These are phyloP conservation scores for Tetraodon nigroviridis DNA, from an alignment of 2,113 vertebrate genomes.

Conservation along the genomic window DNA sequence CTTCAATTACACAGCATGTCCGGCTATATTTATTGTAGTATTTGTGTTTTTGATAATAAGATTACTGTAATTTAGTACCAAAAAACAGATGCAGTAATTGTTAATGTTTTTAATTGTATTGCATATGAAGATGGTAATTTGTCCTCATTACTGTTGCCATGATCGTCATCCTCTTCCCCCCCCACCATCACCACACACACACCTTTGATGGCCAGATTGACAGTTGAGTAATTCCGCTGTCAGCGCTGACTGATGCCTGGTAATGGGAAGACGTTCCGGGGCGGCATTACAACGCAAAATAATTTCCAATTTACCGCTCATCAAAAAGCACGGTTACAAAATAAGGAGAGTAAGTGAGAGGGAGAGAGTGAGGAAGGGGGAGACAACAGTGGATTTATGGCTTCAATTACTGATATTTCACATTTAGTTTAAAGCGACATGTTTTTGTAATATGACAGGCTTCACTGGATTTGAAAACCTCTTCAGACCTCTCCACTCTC, in stretches of 20 bases:
- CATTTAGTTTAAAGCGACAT: constrained; percentile 93
- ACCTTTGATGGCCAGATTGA: constrained; percentile 80
- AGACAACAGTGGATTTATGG: constrained; percentile 87
- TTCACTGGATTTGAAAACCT: constrained; percentile 82
- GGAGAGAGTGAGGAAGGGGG: constrained; percentile 60
- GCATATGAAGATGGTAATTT: too few species aligned
- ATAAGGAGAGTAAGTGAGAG: constrained; percentile 31
- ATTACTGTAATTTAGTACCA: too few species aligned
- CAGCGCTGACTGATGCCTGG: constrained; percentile 82
- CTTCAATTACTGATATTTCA: constrained; percentile 95
- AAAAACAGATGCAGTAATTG: too few species aligned
- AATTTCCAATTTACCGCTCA: constrained; percentile 92
- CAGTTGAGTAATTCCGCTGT: constrained; percentile 84
- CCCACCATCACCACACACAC: constrained; percentile 34
- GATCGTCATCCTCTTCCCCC: background rate
- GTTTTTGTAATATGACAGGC: constrained; percentile 92
- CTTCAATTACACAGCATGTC: too few species aligned
- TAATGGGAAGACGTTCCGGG: constrained; percentile 85
- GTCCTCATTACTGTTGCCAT: too few species aligned
- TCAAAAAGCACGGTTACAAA: constrained; percentile 76
- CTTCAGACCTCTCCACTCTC: constrained; percentile 76
- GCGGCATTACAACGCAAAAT: constrained; percentile 81
- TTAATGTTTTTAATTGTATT: too few species aligned
- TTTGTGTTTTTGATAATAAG: too few species aligned
- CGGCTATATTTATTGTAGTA: too few species aligned